Evolutionary conservation across 2,797 vertebrate genomes (phyloP).

Genomic region (Crocidura indochinensis): DNA sequence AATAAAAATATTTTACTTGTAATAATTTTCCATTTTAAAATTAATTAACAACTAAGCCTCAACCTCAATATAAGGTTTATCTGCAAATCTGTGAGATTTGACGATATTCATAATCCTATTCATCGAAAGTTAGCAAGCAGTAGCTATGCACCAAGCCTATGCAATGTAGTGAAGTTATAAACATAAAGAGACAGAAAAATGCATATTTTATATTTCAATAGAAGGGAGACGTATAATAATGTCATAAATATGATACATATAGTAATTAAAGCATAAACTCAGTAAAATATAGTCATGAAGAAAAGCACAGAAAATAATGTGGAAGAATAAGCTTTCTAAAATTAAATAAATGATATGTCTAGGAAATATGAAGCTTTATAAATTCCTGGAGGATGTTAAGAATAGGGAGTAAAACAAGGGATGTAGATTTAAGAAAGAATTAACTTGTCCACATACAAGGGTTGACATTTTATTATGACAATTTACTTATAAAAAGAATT

Average conservation of each 20-base stretch:
- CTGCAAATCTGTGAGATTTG: background rate
- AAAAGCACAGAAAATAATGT: background rate
- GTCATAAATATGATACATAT: background rate
- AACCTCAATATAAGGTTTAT: background rate
- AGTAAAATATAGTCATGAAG: background rate
- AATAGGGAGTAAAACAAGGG: background rate
- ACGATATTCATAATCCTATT: background rate
- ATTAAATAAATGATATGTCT: background rate
- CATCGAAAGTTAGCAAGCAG: background rate
- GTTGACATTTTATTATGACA: background rate
- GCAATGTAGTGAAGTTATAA: background rate
- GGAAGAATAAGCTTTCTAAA: background rate
- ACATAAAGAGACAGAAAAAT: background rate
- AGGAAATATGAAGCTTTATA: background rate
- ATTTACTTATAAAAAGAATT: background rate
- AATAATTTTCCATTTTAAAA: constrained; percentile 33
- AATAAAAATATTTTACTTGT: constrained; percentile 1
- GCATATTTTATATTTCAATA: background rate
- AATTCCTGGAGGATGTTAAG: background rate
- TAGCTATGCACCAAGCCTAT: background rate
- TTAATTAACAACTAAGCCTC: background rate
- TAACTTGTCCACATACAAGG: background rate
- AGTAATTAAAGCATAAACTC: background rate
- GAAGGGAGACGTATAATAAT: background rate
- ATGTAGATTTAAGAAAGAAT: background rate